phyloP scores from a whole-genome alignment of 2,888 invertebrate species.

The Athalia cordata region DNA sequence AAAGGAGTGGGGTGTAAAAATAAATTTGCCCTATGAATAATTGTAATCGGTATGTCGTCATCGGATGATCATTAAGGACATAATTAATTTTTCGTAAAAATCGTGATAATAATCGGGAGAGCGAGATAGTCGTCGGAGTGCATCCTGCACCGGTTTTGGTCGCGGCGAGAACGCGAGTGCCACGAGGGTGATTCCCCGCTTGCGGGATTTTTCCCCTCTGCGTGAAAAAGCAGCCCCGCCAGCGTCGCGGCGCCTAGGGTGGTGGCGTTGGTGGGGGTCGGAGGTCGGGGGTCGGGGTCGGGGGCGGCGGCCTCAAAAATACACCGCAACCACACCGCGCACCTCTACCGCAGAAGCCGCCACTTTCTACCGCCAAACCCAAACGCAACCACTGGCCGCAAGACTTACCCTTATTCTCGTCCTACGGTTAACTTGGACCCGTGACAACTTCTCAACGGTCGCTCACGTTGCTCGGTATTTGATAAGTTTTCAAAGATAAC shows the following conservation, averaged over 20 bases:
- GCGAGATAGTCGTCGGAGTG: neutral
- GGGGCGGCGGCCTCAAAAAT: slow-evolving; percentile 74
- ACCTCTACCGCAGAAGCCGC: slow-evolving; percentile 74
- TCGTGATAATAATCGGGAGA: slow-evolving; percentile 20
- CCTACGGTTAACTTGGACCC: slow-evolving; percentile 41
- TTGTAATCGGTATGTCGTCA: too few relatives aligned
- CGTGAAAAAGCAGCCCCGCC: slow-evolving; percentile 63
- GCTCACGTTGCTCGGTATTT: slow-evolving; percentile 19
- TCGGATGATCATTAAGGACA: neutral
- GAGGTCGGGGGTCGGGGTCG: slow-evolving; percentile 58
- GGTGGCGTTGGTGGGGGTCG: slow-evolving; percentile 56
- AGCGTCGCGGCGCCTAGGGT: slow-evolving; percentile 53
- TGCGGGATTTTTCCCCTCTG: slow-evolving; percentile 71
- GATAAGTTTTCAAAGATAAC: neutral
- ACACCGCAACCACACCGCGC: slow-evolving; percentile 74
- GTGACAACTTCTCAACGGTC: slow-evolving; percentile 37
- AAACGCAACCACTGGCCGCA: slow-evolving; percentile 51
- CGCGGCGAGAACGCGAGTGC: slow-evolving; percentile 36
- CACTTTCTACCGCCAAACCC: slow-evolving; percentile 71
- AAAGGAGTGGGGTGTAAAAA: neutral
- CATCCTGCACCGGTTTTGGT: slow-evolving; percentile 12
- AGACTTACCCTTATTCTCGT: slow-evolving; percentile 44
- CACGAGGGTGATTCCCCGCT: slow-evolving; percentile 43
- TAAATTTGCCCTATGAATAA: too few relatives aligned
- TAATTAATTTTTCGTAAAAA: neutral